Base-by-base conservation (phyloP, 2,113 vertebrate species). In the Pterocles orientalis region DNA sequence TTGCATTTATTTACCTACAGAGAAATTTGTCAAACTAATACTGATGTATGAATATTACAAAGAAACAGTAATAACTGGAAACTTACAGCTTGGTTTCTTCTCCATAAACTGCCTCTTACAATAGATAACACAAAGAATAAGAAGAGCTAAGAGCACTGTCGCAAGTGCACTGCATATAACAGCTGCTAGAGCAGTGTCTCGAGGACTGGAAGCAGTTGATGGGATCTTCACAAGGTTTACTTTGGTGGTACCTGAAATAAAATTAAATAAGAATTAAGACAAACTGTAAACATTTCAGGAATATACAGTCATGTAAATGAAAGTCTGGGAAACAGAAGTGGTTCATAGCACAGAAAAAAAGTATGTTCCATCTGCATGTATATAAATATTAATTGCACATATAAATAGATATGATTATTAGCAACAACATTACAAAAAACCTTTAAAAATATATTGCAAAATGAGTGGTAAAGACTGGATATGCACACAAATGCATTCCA, bases 61-160 rank as follows among this genome's bases (percentile, higher is more conserved):
- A 68, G 39, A 62, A 87, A 94, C 18, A 65, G 19, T 11, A 29
- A 36, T 24, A 20, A 48, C 0, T 48, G 33, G 26, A 82, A 76
- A 98, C 99, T 99, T 94, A 99, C 99, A 99, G 66, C 98, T 98
- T 96, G 99, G 99, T 61, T 99, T 99, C 95, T 99, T 99, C 97
- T 99, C 99, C 98, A 99, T 98, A 77, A 99, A 98, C 95, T 99
- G 99, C 54, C 99, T 99, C 97, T 99, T 99, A 93, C 99, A 99
- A 86, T 99, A 99, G 97, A 99, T 99, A 93, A 98, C 97, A 13
- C 99, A 99, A n/a, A 99, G 98, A 87, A 99, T 98, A 53, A 99
- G 98, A 61, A 99, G 98, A 58, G 99, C 99, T 73, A 99, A 98
- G 78, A 99, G 98, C 51, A 99, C 99, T 0, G 99, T 99, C 17